Conservation (phyloP, 2,113 vertebrate species). For the Leucopternis melanops region DNA sequence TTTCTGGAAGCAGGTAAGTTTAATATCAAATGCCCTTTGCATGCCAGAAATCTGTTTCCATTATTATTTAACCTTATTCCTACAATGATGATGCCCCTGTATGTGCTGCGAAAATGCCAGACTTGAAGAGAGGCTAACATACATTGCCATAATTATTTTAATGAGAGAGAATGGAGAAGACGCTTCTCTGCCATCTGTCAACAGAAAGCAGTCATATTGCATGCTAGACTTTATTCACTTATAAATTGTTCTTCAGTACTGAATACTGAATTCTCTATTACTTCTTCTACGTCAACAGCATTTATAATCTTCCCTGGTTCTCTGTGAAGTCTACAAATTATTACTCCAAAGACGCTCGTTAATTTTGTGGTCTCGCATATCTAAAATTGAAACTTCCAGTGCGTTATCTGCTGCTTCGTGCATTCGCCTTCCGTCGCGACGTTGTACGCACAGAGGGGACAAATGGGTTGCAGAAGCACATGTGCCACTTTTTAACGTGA, state of each 20-base stretch:
- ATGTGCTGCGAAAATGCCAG: constrained; percentile 27
- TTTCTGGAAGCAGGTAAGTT: constrained; percentile 54
- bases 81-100: not conserved
- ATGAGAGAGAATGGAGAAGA: constrained; percentile 49
- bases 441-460: not conserved
- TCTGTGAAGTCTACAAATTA: constrained; percentile 23
- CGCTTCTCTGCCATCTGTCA: constrained; percentile 43
- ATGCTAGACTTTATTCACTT: constrained; percentile 15
- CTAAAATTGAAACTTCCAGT: not conserved
- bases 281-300: constrained; percentile 40
- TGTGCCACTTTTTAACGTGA: not conserved
- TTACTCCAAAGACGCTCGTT: not conserved
- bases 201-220: constrained; percentile 8
- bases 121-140: constrained; percentile 36
- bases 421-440: not conserved
- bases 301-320: constrained; percentile 7
- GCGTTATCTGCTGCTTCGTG: not conserved
- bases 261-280: constrained; percentile 33
- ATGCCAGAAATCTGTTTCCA: constrained; percentile 19
- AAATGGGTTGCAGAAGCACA: not conserved
- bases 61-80: constrained; percentile 44
- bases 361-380: not conserved
- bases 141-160: constrained; percentile 63
- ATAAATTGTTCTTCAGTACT: constrained; percentile 33
- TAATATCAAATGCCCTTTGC: constrained; percentile 34